phyloP scores from a whole-genome alignment of 2,797 vertebrate species.

The Ptychadena robeensis region DNA sequence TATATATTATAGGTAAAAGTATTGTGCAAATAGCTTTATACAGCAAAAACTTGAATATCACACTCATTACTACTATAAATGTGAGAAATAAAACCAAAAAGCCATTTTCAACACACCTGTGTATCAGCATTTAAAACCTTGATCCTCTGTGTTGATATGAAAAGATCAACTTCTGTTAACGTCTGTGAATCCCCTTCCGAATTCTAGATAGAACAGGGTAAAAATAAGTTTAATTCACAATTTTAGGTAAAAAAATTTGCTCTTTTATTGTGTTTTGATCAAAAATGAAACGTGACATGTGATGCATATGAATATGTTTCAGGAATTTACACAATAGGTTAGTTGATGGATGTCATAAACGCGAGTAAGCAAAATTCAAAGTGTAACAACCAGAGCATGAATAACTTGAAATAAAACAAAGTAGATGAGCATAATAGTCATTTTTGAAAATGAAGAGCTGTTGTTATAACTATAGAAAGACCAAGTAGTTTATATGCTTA shows the following conservation, averaged over 20 bases:
- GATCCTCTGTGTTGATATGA: constrained; percentile 98
- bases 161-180: constrained; percentile 96
- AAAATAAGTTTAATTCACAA: not conserved
- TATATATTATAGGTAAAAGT: too few species aligned
- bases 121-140: constrained; percentile 98
- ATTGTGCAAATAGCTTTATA: too few species aligned
- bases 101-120: constrained; percentile 77
- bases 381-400: not conserved
- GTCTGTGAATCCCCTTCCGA: constrained; percentile 91
- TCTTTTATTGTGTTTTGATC: not conserved
- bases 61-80: too few species aligned
- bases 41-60: too few species aligned
- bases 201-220: constrained; percentile 74
- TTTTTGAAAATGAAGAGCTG: too few species aligned
- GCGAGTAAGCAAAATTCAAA: not conserved
- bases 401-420: not conserved
- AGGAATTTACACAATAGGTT: not conserved
- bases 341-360: not conserved
- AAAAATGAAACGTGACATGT: not conserved
- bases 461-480: too few species aligned
- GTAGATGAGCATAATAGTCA: too few species aligned
- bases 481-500: too few species aligned
- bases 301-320: not conserved
- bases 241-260: not conserved
- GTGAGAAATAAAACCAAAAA: not conserved